Percentiles rank a stretch among this genome's conserved stretches.
phyloP scores from a whole-genome alignment of 2,797 vertebrate genomes.

The Varecia variegata region DNA sequence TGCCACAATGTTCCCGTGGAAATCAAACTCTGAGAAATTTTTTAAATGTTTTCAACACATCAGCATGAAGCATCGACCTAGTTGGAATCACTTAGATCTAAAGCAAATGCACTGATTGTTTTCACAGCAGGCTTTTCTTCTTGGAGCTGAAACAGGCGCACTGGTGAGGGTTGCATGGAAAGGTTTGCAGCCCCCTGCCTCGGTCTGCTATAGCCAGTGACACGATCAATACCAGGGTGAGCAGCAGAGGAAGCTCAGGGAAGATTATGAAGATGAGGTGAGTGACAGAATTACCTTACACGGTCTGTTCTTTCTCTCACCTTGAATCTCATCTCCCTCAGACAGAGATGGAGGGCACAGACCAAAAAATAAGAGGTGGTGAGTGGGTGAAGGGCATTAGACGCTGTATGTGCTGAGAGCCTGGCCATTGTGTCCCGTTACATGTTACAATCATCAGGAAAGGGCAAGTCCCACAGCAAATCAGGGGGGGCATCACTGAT shows the following conservation, averaged over 20 bases:
- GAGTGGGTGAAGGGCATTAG: background rate
- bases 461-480: background rate
- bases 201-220: constrained; percentile 84
- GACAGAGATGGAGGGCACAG: constrained; percentile 65
- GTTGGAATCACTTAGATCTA: constrained; percentile 91
- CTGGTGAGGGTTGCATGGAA: constrained; percentile 78
- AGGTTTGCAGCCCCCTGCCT: constrained; percentile 89
- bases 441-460: background rate
- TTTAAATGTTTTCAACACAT: constrained; percentile 90
- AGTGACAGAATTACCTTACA: constrained; percentile 84
- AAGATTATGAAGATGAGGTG: constrained; percentile 90
- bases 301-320: constrained; percentile 85
- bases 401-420: background rate
- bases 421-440: background rate
- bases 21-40: constrained; percentile 87
- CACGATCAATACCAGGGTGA: constrained; percentile 88
- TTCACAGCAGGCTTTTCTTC: constrained; percentile 89
- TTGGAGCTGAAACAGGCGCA: constrained; percentile 83
- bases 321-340: constrained; percentile 80
- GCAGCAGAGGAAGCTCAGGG: constrained; percentile 82
- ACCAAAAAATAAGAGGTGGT: background rate
- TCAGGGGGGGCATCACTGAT: background rate
- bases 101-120: constrained; percentile 94
- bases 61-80: constrained; percentile 90
- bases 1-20: constrained; percentile 82